phyloP scores from a whole-genome alignment of 2,113 vertebrate species.

The Pachyramphus minor region DNA sequence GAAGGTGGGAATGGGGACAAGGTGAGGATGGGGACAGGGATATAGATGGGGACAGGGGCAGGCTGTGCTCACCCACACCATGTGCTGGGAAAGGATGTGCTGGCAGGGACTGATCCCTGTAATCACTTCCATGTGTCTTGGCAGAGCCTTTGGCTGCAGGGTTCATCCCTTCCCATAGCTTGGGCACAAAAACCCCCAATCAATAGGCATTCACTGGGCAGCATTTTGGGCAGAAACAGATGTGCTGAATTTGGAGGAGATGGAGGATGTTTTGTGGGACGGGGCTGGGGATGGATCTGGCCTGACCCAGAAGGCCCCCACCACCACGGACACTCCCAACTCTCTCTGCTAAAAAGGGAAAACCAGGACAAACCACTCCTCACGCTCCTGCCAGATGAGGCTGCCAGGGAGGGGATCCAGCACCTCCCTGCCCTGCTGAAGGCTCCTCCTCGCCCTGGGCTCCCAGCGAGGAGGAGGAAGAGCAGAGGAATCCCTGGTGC shows the following conservation, averaged over 20 bases:
- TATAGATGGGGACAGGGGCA: neutral
- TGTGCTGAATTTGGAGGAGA: neutral
- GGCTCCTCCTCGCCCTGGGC: neutral
- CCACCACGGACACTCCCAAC: fast-evolving
- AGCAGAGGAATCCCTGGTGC: neutral
- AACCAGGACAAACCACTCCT: neutral
- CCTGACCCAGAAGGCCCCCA: neutral
- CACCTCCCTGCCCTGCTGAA: neutral
- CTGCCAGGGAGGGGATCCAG: fast-evolving
- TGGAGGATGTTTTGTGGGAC: neutral
- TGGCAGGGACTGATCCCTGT: neutral
- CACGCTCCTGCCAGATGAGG: neutral
- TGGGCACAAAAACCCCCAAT: neutral
- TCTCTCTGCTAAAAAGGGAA: neutral
- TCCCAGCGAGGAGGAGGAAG: neutral
- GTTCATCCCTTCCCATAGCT: neutral
- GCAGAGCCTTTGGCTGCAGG: neutral
- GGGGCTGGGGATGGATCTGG: neutral
- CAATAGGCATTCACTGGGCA: neutral
- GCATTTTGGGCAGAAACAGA: neutral
- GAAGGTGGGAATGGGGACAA: fast-evolving
- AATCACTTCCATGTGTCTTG: neutral
- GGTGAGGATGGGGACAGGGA: too few species aligned
- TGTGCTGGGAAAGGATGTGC: neutral
- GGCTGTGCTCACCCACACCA: neutral